A percentile compares a stretch with the other conserved stretches of the same genome.
These are phyloP conservation scores for Augochlora pura DNA, from an alignment of 1,140 invertebrate genomes.

Conservation along the genomic window DNA sequence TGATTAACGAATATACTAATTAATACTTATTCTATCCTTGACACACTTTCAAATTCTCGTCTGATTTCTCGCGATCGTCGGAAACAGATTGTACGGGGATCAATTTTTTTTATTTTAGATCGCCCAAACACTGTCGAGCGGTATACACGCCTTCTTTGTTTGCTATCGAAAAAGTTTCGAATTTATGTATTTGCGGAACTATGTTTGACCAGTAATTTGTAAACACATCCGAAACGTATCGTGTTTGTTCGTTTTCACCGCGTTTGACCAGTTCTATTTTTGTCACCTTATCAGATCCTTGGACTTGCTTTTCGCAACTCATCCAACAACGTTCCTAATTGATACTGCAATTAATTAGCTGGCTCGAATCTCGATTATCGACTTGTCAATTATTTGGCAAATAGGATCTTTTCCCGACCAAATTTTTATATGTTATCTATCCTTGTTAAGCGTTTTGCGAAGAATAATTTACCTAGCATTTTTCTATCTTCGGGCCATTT, in stretches of 20 bases:
- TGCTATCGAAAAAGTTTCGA: not conserved
- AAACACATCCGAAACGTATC: not conserved
- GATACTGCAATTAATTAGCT: too few relatives aligned
- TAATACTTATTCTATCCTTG: not conserved
- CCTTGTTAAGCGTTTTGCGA: not conserved
- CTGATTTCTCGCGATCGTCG: not conserved
- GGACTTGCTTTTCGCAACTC: too few relatives aligned
- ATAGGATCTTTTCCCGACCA: too few relatives aligned
- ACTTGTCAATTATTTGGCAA: too few relatives aligned
- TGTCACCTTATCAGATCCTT: not conserved
- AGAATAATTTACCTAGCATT: slow-evolving; percentile 18
- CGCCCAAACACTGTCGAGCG: not conserved
- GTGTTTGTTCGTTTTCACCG: not conserved
- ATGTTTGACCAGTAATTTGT: not conserved
- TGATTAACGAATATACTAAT: too few relatives aligned
- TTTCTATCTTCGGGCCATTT: not conserved
- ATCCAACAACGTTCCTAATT: too few relatives aligned
- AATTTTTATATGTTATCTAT: not conserved
- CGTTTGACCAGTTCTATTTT: not conserved
- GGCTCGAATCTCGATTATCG: too few relatives aligned
- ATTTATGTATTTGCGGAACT: not conserved
- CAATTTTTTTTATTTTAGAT: not conserved
- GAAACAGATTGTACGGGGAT: not conserved
- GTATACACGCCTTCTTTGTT: not conserved
- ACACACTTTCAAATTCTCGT: not conserved